phyloP scores from a whole-genome alignment of 2,888 invertebrate species.

The Ametastegia equiseti region DNA sequence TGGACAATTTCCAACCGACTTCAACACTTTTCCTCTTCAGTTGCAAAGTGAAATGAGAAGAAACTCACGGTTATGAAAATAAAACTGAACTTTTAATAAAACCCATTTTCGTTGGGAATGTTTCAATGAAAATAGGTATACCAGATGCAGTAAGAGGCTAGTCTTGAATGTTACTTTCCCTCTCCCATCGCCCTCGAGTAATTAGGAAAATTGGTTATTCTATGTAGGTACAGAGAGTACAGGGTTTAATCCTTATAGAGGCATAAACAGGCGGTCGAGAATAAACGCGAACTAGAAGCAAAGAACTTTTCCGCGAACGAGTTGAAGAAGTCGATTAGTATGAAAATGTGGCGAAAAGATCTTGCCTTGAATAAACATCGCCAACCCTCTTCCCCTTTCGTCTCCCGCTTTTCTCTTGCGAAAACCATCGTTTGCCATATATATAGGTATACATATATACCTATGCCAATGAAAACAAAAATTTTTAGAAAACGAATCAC shows the following conservation, averaged over 20 bases:
- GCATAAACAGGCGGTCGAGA: background rate
- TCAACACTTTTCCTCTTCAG: no score
- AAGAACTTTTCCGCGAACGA: conserved; percentile 43
- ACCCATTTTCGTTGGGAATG: no score
- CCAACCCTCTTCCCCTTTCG: background rate
- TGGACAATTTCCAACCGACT: no score
- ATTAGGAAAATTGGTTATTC: conserved; percentile 31
- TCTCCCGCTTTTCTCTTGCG: background rate
- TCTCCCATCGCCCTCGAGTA: background rate
- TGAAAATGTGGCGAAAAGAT: conserved; percentile 70
- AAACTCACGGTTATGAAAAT: no score
- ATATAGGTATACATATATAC: background rate
- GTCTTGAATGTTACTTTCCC: background rate
- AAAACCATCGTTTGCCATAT: background rate
- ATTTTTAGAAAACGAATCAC: no score
- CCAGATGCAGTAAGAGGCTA: no score
- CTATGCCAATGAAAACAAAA: background rate
- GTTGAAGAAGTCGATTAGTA: conserved; percentile 72
- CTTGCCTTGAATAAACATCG: conserved; percentile 35
- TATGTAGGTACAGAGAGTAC: background rate
- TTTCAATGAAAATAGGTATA: background rate
- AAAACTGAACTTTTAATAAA: no score
- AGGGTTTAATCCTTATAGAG: background rate
- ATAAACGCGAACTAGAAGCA: background rate
- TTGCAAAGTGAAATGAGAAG: no score